phyloP scores from a whole-genome alignment of 1,140 invertebrate species.

The Calephelis nemesis region DNA sequence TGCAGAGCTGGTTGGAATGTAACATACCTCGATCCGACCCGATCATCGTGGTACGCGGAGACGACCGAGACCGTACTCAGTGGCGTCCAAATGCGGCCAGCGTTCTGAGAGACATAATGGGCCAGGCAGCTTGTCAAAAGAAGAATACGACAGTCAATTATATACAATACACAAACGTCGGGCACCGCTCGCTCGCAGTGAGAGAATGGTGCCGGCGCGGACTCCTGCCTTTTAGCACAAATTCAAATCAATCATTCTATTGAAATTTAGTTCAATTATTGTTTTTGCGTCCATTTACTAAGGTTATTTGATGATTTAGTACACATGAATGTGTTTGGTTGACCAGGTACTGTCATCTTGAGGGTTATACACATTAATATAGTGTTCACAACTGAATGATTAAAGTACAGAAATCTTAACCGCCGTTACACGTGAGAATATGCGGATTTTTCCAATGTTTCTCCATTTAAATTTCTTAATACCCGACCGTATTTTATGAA shows the following conservation, averaged over 20 bases:
- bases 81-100: slow-evolving; percentile 68
- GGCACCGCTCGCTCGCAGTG: slow-evolving; percentile 52
- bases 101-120: slow-evolving; percentile 70
- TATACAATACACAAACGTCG: slow-evolving; percentile 65
- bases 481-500: too few relatives aligned
- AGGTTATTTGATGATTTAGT: neutral
- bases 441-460: too few relatives aligned
- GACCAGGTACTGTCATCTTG: too few relatives aligned
- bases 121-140: slow-evolving; percentile 71
- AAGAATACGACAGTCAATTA: slow-evolving; percentile 75
- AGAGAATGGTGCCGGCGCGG: slow-evolving; percentile 50
- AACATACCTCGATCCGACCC: slow-evolving; percentile 69
- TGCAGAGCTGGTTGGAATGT: slow-evolving; percentile 31
- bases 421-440: too few relatives aligned
- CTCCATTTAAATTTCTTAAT: too few relatives aligned
- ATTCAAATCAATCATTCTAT: slow-evolving; percentile 20
- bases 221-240: slow-evolving; percentile 26
- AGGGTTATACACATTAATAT: too few relatives aligned
- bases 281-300: slow-evolving; percentile 10
- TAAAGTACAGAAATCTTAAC: too few relatives aligned
- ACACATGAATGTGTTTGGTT: neutral
- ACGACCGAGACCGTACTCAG: slow-evolving; percentile 66
- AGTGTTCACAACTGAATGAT: too few relatives aligned
- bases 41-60: slow-evolving; percentile 63
- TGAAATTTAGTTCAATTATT: slow-evolving; percentile 18